Base-by-base conservation (phyloP, 2,797 vertebrate genomes). In the Chloroceryle inda region DNA sequence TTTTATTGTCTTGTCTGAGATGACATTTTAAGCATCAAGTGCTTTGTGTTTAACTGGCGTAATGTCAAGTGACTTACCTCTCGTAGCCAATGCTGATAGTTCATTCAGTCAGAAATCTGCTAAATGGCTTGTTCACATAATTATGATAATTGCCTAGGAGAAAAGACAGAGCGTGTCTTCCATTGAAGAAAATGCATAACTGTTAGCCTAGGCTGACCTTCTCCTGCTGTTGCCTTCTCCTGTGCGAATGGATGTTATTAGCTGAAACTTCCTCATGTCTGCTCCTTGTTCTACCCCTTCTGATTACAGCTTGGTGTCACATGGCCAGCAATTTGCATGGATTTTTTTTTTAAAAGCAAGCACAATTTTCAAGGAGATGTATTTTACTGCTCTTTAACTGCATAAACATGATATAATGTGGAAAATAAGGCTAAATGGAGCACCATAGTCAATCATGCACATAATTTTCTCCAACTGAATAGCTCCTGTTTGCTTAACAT, bases 101-200 rank as follows among this genome's bases (percentile, higher is more conserved):
- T 81, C 58, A 45, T 88, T 92, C 85, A 87, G 92, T 61, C 74
- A 94, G 89, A 82, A 92, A 85, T 29, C 95, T 95, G 91, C 87
- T 93, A 91, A 96, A 93, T 49, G 89, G 67, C 81, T 94, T 83
- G 61, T 88, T 93, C 90, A 50, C n/a, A 10, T 96, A 94, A 96
- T 96, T 92, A 93, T 5, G 19, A 61, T 97, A 96, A 97, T 95
- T 97, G 92, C 74, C 84, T 69, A 37, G 35, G 80, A 96, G 66
- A 83, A 93, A 88, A 86, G 88, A 85, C 27, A 93, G 77, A 90
- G 47, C 59, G 80, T 68, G 59, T 77, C 74, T 72, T 92, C 76
- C 68, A 62, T 49, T 88, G 81, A 91, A 86, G 86, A 91, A 92
- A 90, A 13, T 0, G 50, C 15, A 0, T 31, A 82, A 53, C 91